Evolutionary conservation across 2,797 vertebrate genomes (phyloP).

Genomic region (Sphaeramia orbicularis): DNA sequence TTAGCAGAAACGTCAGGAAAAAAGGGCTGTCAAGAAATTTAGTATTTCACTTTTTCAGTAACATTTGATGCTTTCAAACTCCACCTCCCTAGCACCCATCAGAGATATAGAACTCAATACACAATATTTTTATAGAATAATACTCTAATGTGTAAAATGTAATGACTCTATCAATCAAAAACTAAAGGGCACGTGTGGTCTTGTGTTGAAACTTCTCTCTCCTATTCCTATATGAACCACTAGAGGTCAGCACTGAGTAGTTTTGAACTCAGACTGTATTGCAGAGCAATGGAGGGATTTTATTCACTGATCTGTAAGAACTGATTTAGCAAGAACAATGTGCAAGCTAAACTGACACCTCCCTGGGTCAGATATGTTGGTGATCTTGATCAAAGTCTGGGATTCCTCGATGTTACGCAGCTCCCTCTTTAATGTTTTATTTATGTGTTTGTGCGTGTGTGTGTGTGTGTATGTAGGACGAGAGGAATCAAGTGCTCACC

Average conservation of each 20-base stretch:
- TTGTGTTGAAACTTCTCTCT: not conserved
- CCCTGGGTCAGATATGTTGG: too few species aligned
- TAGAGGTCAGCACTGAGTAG: slow-evolving; percentile 8
- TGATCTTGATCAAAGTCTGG: not conserved
- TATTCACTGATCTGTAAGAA: not conserved
- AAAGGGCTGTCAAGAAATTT: too few species aligned
- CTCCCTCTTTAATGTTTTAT: slow-evolving; percentile 7
- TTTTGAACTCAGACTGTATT: not conserved
- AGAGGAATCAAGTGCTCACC: slow-evolving; percentile 96
- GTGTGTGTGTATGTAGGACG: slow-evolving; percentile 86
- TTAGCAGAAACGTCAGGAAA: too few species aligned
- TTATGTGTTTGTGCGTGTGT: not conserved
- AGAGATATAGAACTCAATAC: too few species aligned
- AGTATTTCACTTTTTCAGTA: too few species aligned
- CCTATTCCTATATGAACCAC: slow-evolving; percentile 10
- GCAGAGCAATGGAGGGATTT: not conserved
- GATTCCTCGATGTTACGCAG: not conserved
- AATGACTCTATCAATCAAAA: not conserved
- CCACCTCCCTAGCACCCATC: too few species aligned
- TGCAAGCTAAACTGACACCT: not conserved
- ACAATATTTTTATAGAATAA: too few species aligned
- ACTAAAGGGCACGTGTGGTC: not conserved
- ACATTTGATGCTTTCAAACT: too few species aligned
- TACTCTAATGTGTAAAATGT: too few species aligned
- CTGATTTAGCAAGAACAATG: slow-evolving; percentile 1